A percentile compares a stretch with the other conserved stretches of the same genome.
Evolutionary conservation across 2,888 invertebrate species (phyloP).

Genomic region (Nudaria mundana): DNA sequence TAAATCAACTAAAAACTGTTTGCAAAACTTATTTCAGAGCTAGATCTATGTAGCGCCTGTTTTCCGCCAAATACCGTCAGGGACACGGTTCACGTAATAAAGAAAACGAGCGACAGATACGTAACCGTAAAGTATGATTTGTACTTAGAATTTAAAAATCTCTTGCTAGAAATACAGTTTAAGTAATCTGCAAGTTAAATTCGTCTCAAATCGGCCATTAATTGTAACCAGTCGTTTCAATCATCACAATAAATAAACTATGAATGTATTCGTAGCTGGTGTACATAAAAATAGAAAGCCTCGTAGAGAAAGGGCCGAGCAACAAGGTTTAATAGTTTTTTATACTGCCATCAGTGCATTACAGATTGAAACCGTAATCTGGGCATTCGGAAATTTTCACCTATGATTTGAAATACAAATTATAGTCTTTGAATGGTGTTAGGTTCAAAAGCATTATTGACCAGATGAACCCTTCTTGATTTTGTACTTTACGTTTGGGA

Average conservation of each 20-base stretch:
- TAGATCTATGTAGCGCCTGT: conserved; percentile 13
- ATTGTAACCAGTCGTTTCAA: conserved; percentile 4
- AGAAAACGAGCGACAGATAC: conserved; percentile 19
- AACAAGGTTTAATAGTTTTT: conserved; percentile 41
- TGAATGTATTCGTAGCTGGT: conserved; percentile 28
- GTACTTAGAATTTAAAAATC: conserved; percentile 10
- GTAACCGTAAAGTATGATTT: conserved; percentile 22
- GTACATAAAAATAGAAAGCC: conserved; percentile 54
- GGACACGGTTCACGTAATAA: conserved; percentile 21
- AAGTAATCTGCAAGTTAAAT: conserved; percentile 2
- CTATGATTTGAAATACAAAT: conserved; percentile 56
- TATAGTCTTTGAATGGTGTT: conserved; percentile 43
- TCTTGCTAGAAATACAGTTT: conserved; percentile 8
- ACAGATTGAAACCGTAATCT: conserved; percentile 47
- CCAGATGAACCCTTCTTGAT: too few relatives aligned
- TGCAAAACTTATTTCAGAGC: conserved; percentile 13
- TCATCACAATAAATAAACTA: conserved; percentile 25
- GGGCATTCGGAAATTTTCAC: conserved; percentile 57
- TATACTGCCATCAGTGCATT: conserved; percentile 54
- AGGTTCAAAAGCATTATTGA: conserved; percentile 25
- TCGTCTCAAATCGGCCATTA: background rate
- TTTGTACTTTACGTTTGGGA: background rate
- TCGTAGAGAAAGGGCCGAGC: conserved; percentile 55
- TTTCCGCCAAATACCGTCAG: conserved; percentile 16
- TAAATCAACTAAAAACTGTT: conserved; percentile 19